Base-by-base conservation (phyloP, 2,888 invertebrate genomes). In the Euzetes globulus region DNA sequence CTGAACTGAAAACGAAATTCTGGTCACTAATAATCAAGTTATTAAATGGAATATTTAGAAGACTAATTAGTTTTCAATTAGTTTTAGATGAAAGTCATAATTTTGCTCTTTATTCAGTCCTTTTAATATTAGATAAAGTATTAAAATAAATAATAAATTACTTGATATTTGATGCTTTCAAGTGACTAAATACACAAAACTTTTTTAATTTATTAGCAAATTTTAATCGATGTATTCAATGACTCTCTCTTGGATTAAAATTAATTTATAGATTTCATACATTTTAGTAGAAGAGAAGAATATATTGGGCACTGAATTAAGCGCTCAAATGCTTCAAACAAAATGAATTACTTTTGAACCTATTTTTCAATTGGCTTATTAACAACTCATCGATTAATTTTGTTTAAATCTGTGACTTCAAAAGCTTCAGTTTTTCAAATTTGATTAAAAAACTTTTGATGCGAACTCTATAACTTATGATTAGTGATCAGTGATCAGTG, bases 151-250 rank as follows among this genome's bases (percentile, higher is more conserved):
- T 50, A 17, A 50, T 50, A n/a, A n/a, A 50, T 50, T 50, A 50
- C 50, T 50, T 19, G 13, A 50, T 50, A 50, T 50, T 7, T 5
- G 13, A 4, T 50, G 4, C 19, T 19, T 7, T 17, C 50, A 4
- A n/a, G 4, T 50, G 19, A 50, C 6, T 17, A 50, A 50, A 50
- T 50, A 13, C 4, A 50, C 4, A 19, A 13, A 50, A 50, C n/a
- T 55, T 55, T 55, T 55, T 55, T 55, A 55, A 55, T 55, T 55
- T 55, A 55, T 55, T 50, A n/a, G 19, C 55, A 55, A 55, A 15
- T 55, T 55, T 55, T 55, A 55, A 55, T 55, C n/a, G 55, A 11
- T 55, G n/a, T 7, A 55, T 22, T 11, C 19, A 17, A 55, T 55
- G 19, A 25, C 55, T 55, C 55, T 55, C 55, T 25, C 6, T 7